phyloP scores from a whole-genome alignment of 2,797 vertebrate species.

The Tapera naevia region DNA sequence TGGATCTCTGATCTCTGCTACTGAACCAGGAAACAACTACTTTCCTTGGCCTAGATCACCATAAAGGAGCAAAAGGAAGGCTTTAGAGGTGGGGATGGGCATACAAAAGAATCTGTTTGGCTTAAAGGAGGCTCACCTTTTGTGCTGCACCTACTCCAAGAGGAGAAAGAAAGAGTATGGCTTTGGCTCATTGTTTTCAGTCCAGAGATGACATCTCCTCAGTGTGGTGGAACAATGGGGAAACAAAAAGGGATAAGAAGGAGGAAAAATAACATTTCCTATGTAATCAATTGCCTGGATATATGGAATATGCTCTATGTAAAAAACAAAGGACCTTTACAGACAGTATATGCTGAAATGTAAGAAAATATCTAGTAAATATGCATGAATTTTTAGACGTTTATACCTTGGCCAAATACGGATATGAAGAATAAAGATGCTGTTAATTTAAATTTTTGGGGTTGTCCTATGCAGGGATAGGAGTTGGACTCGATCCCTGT shows the following conservation, averaged over 20 bases:
- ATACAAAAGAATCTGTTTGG: neutral
- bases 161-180: neutral
- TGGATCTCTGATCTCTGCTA: neutral
- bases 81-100: neutral
- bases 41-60: neutral
- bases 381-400: neutral
- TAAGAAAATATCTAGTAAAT: neutral
- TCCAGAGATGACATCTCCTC: neutral
- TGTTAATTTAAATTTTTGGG: too few species aligned
- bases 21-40: neutral
- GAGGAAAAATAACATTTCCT: rapidly evolving
- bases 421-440: neutral
- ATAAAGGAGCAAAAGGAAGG: neutral
- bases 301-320: neutral
- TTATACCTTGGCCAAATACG: neutral
- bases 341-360: neutral
- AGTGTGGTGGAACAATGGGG: rapidly evolving
- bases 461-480: too few species aligned
- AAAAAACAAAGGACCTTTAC: neutral
- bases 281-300: neutral
- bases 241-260: neutral
- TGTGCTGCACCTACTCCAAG: neutral
- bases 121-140: neutral
- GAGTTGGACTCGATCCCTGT: too few species aligned
- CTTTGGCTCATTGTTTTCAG: neutral